A percentile compares a stretch with the other conserved stretches of the same genome.
These are phyloP conservation scores for Enoplolaimus lenunculus DNA, from an alignment of 2,888 invertebrate species.

Conservation along the genomic window DNA sequence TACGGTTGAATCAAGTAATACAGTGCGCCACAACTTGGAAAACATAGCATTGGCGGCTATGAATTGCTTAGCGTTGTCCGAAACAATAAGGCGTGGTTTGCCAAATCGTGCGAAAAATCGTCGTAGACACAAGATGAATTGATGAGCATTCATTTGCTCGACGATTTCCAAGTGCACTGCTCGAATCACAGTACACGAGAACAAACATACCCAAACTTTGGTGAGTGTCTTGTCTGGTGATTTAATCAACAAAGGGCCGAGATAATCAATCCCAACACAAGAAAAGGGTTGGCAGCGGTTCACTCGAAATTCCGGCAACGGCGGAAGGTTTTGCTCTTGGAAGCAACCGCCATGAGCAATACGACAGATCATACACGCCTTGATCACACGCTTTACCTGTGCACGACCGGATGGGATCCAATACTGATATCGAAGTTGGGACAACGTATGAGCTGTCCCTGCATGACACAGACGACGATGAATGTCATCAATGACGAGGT, in stretches of 20 bases:
- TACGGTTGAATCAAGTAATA: neutral
- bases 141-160: too few relatives aligned
- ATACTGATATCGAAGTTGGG: neutral
- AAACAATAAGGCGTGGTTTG: neutral
- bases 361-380: neutral
- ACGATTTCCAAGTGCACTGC: slow-evolving; percentile 7
- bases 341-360: neutral
- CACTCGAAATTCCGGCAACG: neutral
- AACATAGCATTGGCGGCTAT: neutral
- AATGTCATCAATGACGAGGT: too few relatives aligned
- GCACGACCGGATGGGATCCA: neutral
- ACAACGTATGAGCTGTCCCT: neutral
- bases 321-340: neutral
- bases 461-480: neutral
- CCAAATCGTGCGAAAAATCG: neutral
- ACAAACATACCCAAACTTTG: neutral
- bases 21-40: neutral
- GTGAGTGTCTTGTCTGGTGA: neutral
- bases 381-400: neutral
- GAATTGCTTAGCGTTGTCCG: slow-evolving; percentile 7
- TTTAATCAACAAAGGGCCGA: neutral
- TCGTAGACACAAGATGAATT: neutral
- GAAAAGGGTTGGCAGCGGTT: neutral
- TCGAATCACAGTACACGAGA: neutral
- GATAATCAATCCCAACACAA: slow-evolving; percentile 5